Percentiles rank a stretch among this genome's conserved stretches.
These are phyloP conservation scores for Bubo bubo DNA, from an alignment of 2,113 vertebrate species.

Conservation along the genomic window DNA sequence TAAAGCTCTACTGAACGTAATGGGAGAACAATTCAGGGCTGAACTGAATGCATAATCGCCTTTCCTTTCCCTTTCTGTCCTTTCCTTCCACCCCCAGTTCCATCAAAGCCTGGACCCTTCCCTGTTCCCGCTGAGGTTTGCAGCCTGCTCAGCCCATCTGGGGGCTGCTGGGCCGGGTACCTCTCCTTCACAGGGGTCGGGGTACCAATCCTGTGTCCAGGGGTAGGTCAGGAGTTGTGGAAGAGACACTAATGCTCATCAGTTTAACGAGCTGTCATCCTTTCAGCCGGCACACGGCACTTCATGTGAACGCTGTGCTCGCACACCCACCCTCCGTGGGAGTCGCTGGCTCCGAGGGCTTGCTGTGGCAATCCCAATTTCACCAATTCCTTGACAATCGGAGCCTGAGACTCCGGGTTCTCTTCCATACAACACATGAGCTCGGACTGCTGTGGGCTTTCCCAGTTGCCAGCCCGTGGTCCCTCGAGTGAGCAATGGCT, in stretches of 20 bases:
- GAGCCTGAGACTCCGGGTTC: not conserved
- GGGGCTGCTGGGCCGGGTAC: not conserved
- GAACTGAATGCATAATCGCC: not conserved
- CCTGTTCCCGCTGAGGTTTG: not conserved
- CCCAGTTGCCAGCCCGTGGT: not conserved
- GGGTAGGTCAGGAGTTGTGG: not conserved
- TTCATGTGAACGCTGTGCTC: not conserved
- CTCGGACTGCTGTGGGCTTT: not conserved
- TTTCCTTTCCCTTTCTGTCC: not conserved
- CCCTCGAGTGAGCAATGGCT: not conserved
- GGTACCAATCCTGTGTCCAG: not conserved
- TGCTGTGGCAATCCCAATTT: not conserved
- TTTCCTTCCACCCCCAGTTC: not conserved
- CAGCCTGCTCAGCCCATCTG: not conserved
- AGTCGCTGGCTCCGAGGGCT: not conserved
- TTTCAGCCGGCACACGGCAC: not conserved
- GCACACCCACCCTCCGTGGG: not conserved
- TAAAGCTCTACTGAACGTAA: not conserved
- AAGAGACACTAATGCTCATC: not conserved
- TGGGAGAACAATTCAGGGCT: not conserved
- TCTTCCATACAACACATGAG: too few relatives aligned
- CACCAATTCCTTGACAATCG: not conserved
- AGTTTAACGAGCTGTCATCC: too few relatives aligned
- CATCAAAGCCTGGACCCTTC: not conserved
- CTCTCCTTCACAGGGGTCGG: accelerated